Evolutionary conservation across 2,888 invertebrate species (phyloP), one percentile per base, ranked within the genome.

Genomic region (Coenonympha glycerion): DNA sequence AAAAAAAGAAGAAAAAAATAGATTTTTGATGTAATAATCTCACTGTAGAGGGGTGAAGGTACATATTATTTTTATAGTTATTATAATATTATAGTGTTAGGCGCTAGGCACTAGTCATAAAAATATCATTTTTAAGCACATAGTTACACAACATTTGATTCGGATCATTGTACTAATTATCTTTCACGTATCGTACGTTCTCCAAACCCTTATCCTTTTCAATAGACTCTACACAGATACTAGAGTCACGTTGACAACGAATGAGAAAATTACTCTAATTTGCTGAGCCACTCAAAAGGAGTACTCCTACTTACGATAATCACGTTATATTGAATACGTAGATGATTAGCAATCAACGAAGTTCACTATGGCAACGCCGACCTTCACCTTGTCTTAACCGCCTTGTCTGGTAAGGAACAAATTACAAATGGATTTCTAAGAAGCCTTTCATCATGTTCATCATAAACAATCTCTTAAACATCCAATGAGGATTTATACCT

Each of bases 351-450:
- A 65, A 66, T 75, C 61, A 68, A 51, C 41, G 47, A 53, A 54
- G 62, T 71, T 69, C 62, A 59, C 73, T 67, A 73, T 75, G 62
- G 78, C 61, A 69, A 78, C 74, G 56, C 31, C 61, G 66, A 68
- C 78, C 79, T 81, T 82, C 77, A 78, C 76, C 79, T 76, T 76
- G 70, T 60, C 59, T 51, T 68, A 70, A 73, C 69, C 62, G 63
- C 61, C 57, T 56, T 66, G 75, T 74, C 77, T 78, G 71, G 54
- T 52, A 51, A 55, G 55, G 49, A 55, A 57, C 42, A 55, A 55
- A 50, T 52, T 54, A 52, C 49, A 52, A 24, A 49, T 59, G 59
- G 51, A 60, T 62, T 59, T 60, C 62, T 52, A 51, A 66, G 24
- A 47, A 49, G 63, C 69, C 33, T 69, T 56, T 31, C 59, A 72